A percentile compares a stretch with the other conserved stretches of the same genome.
Conservation (phyloP, 2,113 vertebrate genomes). For the Podocnemis expansa region DNA sequence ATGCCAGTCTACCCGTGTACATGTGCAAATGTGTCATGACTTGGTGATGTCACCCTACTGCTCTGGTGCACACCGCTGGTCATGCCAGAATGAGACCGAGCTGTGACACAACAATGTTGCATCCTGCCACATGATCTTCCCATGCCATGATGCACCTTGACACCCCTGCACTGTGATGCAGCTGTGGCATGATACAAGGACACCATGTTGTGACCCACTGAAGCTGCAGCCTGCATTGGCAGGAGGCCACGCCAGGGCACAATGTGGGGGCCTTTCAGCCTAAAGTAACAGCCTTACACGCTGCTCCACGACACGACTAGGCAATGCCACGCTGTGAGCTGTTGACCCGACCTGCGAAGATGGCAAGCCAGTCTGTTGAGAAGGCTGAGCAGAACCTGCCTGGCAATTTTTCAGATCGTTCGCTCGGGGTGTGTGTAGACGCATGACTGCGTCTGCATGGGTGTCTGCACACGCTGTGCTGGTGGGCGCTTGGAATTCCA, state of each 20-base stretch:
- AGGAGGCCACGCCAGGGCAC: neutral
- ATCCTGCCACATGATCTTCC: too few relatives aligned
- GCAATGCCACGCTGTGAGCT: fast-evolving
- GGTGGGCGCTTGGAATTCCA: neutral
- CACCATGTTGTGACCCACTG: neutral
- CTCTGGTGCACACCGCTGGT: neutral
- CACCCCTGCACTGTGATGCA: neutral
- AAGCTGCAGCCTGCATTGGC: neutral
- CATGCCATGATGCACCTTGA: neutral
- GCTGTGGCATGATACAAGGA: neutral
- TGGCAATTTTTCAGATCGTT: neutral
- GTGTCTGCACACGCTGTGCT: neutral
- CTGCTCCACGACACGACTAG: neutral
- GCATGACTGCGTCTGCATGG: neutral
- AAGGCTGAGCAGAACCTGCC: neutral
- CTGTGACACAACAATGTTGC: neutral
- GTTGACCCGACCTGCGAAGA: neutral
- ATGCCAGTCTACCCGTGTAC: too few relatives aligned
- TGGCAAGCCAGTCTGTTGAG: neutral
- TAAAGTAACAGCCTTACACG: neutral
- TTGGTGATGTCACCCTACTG: neutral
- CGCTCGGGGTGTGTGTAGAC: neutral
- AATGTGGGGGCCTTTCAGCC: neutral
- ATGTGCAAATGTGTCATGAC: neutral
- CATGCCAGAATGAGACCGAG: neutral